Evolutionary conservation across 2,113 vertebrate genomes (phyloP), one percentile per base, ranked within the genome.

Genomic region (Phasianus colchicus): DNA sequence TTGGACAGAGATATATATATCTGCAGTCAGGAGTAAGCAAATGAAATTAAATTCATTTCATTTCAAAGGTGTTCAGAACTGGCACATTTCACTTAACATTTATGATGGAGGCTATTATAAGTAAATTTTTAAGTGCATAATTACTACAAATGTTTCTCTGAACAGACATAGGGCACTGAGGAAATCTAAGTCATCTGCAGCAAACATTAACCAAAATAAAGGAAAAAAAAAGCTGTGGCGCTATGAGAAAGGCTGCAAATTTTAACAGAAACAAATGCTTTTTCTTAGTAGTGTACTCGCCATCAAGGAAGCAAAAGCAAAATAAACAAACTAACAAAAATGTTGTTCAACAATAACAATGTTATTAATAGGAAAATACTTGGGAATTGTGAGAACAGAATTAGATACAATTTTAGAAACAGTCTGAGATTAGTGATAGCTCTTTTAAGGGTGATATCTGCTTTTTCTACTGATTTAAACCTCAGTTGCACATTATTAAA

Each of bases 251-350:
- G 20, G 42, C 40, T 48, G 6, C 13, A 29, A 54, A 40, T 15
- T 66, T 88, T 66, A n/a, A 83, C 69, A 79, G 43, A 72, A 82
- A 43, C 6, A 71, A 52, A n/a, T 14, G 1, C 13, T 91, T 89
- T 87, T 58, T 76, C 27, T 45, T 48, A 48, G 36, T 54, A 24
- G 50, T 54, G 42, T 83, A 11, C 8, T 73, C 21, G 45, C 24
- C 5, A 3, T 70, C 9, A 73, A 71, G 58, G 82, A 71, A 43
- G 20, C 8, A 17, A 20, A 40, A 18, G 3, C 24, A n/a, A 10
- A 20, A 27, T 27, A 5, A 7, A 11, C 21, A 13, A 0, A 3
- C 4, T 43, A 43, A 66, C 10, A 1, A 42, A n/a, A 36, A 24
- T 40, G 24, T 73, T 83, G 7, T 30, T 88, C 12, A 58, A 32